These are phyloP conservation scores for Argya squamiceps DNA, from an alignment of 2,797 vertebrate species.

Conservation along the genomic window DNA sequence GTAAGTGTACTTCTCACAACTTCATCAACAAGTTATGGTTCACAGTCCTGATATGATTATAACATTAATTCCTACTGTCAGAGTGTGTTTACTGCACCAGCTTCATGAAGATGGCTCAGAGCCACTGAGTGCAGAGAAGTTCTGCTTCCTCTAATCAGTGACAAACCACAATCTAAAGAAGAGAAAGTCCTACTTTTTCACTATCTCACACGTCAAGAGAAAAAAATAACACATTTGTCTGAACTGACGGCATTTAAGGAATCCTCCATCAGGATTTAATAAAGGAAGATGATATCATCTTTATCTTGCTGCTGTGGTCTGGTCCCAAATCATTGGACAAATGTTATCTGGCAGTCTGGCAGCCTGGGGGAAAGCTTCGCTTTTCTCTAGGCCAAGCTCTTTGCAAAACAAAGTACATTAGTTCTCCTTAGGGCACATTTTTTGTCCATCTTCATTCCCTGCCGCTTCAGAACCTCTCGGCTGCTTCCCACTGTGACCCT, in stretches of 20 bases:
- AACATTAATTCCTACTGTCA: slow-evolving; percentile 71
- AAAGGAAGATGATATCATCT: slow-evolving; percentile 47
- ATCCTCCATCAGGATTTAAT: slow-evolving; percentile 44
- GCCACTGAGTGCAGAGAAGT: slow-evolving; percentile 27
- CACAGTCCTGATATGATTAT: slow-evolving; percentile 63
- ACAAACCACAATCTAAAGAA: slow-evolving; percentile 48
- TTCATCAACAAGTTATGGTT: slow-evolving; percentile 69
- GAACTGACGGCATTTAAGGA: not conserved
- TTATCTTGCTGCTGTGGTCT: slow-evolving; percentile 4
- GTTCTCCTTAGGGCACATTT: not conserved
- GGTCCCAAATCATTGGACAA: slow-evolving; percentile 12
- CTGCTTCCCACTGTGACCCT: not conserved
- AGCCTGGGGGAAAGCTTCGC: not conserved
- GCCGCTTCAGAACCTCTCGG: not conserved
- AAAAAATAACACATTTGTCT: slow-evolving; percentile 48
- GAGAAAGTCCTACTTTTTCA: slow-evolving; percentile 59
- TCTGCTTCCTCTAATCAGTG: slow-evolving; percentile 56
- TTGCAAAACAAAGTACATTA: not conserved
- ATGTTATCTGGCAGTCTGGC: slow-evolving; percentile 2
- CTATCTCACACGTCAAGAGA: slow-evolving; percentile 19
- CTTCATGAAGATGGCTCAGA: slow-evolving; percentile 54
- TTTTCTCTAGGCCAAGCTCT: slow-evolving; percentile 2
- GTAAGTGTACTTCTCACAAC: slow-evolving; percentile 64
- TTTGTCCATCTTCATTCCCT: not conserved
- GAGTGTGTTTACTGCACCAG: slow-evolving; percentile 61